Conservation (phyloP, 2,888 invertebrate species). For the Sepioteuthis lessoniana region DNA sequence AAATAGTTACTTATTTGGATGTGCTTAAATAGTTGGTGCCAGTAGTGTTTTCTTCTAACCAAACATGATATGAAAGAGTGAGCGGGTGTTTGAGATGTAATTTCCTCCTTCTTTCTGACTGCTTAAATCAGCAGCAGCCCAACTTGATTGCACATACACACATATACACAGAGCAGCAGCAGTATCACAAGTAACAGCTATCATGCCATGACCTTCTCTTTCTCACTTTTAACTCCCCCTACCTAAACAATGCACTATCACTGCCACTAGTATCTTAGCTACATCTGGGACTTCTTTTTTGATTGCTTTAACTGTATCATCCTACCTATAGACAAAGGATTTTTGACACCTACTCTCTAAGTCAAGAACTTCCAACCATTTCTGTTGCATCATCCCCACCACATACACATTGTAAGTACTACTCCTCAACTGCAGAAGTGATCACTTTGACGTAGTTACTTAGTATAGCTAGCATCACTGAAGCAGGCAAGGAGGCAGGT, state of each 20-base stretch:
- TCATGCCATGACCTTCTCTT: neutral
- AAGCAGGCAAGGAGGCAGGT: slow-evolving; percentile 9
- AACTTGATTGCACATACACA: neutral
- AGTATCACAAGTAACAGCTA: slow-evolving; percentile 9
- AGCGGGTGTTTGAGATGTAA: neutral
- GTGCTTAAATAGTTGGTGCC: neutral
- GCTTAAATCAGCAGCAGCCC: neutral
- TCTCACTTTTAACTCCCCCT: neutral
- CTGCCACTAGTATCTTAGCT: slow-evolving; percentile 2
- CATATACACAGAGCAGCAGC: neutral
- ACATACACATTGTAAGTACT: neutral
- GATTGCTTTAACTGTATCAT: neutral
- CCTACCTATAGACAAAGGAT: neutral
- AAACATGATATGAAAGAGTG: neutral
- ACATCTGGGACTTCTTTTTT: slow-evolving; percentile 4
- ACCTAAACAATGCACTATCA: neutral
- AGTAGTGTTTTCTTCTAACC: neutral
- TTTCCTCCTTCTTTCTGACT: neutral
- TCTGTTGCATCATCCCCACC: neutral
- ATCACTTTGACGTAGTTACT: slow-evolving; percentile 4
- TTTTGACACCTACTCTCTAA: neutral
- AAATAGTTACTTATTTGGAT: neutral
- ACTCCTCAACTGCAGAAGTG: neutral
- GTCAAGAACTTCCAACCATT: neutral
- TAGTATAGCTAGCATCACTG: neutral